Percentiles rank a stretch among this genome's conserved stretches.
Evolutionary conservation across 2,797 vertebrate species (phyloP).

Genomic region (Hapalemur alaotrensis): DNA sequence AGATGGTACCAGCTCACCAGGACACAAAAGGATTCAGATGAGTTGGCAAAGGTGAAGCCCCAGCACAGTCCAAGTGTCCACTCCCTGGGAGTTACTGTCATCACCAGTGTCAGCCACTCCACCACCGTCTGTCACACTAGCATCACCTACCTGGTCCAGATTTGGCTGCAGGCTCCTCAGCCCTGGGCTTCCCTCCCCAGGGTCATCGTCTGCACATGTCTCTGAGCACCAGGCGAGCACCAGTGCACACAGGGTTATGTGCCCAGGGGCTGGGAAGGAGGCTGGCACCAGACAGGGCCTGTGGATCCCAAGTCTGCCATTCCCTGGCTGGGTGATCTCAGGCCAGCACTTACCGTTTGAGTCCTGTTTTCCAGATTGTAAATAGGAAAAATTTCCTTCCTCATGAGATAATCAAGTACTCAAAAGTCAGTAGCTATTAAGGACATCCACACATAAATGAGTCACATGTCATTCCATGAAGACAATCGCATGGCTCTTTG

Average conservation of each 20-base stretch:
- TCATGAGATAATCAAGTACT: not conserved
- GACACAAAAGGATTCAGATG: not conserved
- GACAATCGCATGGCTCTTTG: not conserved
- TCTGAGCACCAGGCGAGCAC: not conserved
- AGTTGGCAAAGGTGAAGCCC: not conserved
- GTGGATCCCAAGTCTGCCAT: not conserved
- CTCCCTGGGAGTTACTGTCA: not conserved
- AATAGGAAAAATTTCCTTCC: not conserved
- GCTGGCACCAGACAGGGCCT: not conserved
- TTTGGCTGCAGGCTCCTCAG: not conserved
- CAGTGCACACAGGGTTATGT: rapidly evolving
- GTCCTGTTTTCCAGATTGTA: not conserved
- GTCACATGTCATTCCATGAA: not conserved
- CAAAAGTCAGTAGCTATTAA: not conserved
- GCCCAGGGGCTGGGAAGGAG: not conserved
- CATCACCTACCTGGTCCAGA: not conserved
- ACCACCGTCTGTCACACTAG: not conserved
- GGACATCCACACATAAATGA: not conserved
- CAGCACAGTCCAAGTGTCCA: not conserved
- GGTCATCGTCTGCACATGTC: not conserved
- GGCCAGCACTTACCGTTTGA: not conserved
- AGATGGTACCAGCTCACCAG: not conserved
- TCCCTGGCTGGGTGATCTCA: not conserved
- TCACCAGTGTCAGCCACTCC: not conserved
- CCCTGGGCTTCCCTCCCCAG: not conserved